Conservation (phyloP, 2,113 vertebrate species). For the Hylia prasina region DNA sequence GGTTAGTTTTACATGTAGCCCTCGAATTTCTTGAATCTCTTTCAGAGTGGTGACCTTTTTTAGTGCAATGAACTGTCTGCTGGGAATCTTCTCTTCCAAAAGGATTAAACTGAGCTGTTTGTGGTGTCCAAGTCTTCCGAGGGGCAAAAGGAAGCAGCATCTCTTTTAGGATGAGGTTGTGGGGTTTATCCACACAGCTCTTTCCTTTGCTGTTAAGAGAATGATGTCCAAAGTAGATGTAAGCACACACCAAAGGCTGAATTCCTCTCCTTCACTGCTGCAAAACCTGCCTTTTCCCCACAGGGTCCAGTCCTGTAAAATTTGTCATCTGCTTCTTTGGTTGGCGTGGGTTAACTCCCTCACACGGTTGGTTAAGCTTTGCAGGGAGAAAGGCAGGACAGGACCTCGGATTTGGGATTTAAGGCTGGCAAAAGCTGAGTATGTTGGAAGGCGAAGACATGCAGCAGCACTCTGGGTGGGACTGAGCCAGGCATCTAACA, state of each 20-base stretch:
- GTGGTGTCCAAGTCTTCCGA: neutral
- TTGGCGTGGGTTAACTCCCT: neutral
- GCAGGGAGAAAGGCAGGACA: neutral
- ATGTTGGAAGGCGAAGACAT: slow-evolving; percentile 52
- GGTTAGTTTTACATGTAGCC: neutral
- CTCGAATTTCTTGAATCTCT: neutral
- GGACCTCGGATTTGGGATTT: slow-evolving; percentile 4
- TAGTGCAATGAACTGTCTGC: neutral
- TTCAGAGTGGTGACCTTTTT: neutral
- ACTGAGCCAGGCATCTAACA: slow-evolving; percentile 60
- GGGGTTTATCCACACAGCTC: neutral
- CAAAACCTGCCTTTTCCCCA: neutral
- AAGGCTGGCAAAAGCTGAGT: slow-evolving; percentile 39
- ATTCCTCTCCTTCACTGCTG: neutral
- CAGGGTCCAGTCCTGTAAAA: neutral
- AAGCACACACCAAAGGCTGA: neutral
- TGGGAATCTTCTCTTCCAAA: neutral
- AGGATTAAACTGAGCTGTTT: neutral
- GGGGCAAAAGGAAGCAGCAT: neutral
- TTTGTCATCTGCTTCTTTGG: slow-evolving; percentile 5
- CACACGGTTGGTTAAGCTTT: neutral
- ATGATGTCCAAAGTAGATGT: neutral
- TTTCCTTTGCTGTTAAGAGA: neutral
- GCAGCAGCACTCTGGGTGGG: slow-evolving; percentile 58
- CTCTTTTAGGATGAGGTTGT: neutral